Evolutionary conservation across 2,888 invertebrate genomes (phyloP).

Genomic region (Synergus laeviventris): DNA sequence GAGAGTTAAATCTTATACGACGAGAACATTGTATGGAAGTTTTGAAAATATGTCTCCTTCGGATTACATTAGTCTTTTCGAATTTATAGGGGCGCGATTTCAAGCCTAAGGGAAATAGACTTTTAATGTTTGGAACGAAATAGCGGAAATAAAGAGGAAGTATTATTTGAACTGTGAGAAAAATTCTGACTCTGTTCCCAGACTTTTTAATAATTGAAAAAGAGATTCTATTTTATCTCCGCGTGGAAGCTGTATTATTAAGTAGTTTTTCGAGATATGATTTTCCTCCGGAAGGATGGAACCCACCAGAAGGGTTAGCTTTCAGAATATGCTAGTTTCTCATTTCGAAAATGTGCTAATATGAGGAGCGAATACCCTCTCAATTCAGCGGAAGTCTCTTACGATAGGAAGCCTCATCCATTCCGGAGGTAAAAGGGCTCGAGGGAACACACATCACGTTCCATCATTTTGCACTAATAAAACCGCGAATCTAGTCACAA

Average conservation of each 20-base stretch:
- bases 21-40: background rate
- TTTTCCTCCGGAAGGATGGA: background rate
- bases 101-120: no score
- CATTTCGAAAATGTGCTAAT: slow-evolving; percentile 29
- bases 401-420: slow-evolving; percentile 43
- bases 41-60: slow-evolving; percentile 21
- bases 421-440: slow-evolving; percentile 39
- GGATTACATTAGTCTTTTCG: slow-evolving; percentile 23
- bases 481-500: background rate
- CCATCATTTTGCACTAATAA: slow-evolving; percentile 36
- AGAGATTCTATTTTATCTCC: no score
- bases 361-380: slow-evolving; percentile 12
- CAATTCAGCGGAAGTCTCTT: slow-evolving; percentile 28
- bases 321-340: background rate
- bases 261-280: background rate
- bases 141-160: background rate
- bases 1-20: background rate
- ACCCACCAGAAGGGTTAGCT: background rate
- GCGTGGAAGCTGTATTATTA: no score
- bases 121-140: slow-evolving; percentile 11
- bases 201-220: no score
- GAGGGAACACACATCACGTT: slow-evolving; percentile 35
- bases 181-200: background rate
- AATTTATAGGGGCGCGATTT: slow-evolving; percentile 1
- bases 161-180: background rate